phyloP scores from a whole-genome alignment of 2,113 vertebrate species.

The Gymnobelideus leadbeateri region DNA sequence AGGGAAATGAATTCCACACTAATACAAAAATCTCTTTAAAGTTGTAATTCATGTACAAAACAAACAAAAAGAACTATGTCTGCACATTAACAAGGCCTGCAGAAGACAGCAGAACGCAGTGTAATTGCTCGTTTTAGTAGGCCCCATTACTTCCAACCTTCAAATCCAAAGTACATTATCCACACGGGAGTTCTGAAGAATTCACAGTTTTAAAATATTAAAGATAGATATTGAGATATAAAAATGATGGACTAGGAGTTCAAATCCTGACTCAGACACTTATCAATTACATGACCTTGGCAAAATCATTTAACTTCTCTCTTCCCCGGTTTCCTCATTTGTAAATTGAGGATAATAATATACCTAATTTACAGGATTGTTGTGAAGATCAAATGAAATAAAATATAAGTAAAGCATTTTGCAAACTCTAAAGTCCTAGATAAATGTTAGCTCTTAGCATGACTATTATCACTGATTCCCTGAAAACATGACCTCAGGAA shows the following conservation, averaged over 20 bases:
- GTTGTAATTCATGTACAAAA: conserved; percentile 3
- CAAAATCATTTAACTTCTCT: background rate
- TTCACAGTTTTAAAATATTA: background rate
- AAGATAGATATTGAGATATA: background rate
- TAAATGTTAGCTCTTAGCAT: background rate
- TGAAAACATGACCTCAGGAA: background rate
- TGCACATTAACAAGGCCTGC: background rate
- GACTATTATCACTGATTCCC: background rate
- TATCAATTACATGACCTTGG: background rate
- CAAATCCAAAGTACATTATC: background rate
- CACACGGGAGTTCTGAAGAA: background rate
- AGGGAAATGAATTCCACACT: background rate
- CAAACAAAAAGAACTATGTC: background rate
- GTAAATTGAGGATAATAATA: background rate
- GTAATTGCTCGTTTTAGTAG: background rate
- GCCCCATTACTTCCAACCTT: background rate
- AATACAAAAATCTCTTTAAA: background rate
- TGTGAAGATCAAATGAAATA: background rate
- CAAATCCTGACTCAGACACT: background rate
- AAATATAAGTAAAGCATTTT: background rate
- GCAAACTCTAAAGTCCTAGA: background rate
- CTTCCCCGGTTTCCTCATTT: background rate
- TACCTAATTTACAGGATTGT: background rate
- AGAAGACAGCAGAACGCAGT: background rate
- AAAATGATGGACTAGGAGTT: background rate